phyloP scores from a whole-genome alignment of 2,888 invertebrate species.

The Metellina segmentata region DNA sequence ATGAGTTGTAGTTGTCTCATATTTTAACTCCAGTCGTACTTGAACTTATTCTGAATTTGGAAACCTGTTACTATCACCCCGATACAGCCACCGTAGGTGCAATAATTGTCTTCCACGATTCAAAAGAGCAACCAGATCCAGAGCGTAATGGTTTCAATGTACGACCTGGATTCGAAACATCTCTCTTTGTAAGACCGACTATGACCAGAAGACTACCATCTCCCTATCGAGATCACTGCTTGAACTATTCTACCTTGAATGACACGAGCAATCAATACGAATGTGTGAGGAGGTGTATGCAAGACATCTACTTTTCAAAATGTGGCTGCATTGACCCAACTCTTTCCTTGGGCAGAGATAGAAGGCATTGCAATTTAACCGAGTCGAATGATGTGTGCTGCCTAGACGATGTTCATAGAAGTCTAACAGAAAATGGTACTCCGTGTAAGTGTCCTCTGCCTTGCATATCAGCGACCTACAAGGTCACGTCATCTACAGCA shows the following conservation, averaged over 20 bases:
- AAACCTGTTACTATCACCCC: background rate
- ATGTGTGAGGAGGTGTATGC: constrained; percentile 14
- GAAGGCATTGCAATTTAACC: background rate
- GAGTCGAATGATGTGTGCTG: constrained; percentile 4
- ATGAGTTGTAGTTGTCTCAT: background rate
- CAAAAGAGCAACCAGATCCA: background rate
- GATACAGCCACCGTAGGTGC: background rate
- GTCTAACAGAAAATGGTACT: background rate
- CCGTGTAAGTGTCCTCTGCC: background rate
- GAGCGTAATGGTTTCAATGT: constrained; percentile 18
- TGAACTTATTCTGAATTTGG: constrained; percentile 73
- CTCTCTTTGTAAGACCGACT: background rate
- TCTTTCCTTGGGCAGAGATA: background rate
- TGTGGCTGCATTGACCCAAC: constrained; percentile 31
- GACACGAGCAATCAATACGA: background rate
- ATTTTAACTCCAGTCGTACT: background rate
- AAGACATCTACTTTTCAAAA: background rate
- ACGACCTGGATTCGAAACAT: constrained; percentile 4
- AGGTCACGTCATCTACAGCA: background rate
- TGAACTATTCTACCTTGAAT: background rate
- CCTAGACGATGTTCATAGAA: background rate
- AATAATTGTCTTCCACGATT: constrained; percentile 18
- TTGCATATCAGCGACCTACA: background rate
- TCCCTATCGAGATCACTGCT: background rate
- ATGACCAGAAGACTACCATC: background rate